Evolutionary conservation across 2,113 vertebrate species (phyloP).

Genomic region (Balaenoptera acutorostrata): DNA sequence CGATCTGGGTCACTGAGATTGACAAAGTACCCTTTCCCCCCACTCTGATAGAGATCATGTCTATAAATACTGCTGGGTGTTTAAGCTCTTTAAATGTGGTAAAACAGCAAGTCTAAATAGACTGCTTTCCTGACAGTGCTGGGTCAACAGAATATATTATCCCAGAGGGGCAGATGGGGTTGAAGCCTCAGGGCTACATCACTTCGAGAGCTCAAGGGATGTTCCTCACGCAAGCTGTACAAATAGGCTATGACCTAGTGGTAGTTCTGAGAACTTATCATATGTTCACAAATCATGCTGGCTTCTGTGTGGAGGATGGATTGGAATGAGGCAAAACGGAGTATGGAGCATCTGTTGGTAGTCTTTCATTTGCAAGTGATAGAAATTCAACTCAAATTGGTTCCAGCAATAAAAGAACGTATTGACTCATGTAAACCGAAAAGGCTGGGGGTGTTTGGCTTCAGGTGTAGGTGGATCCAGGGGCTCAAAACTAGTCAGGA

Average conservation of each 20-base stretch:
- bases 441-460: background rate
- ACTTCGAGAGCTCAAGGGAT: background rate
- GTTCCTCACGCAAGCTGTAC: background rate
- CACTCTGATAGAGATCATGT: background rate
- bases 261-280: background rate
- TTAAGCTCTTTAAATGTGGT: background rate
- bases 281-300: background rate
- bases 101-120: background rate
- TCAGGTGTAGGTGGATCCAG: background rate
- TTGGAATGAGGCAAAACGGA: background rate
- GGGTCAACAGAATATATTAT: background rate
- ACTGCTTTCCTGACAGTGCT: background rate
- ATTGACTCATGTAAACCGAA: background rate
- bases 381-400: background rate
- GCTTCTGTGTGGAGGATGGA: background rate
- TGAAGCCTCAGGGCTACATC: background rate
- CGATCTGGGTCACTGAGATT: background rate
- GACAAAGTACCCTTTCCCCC: background rate
- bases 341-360: background rate
- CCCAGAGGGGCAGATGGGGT: background rate
- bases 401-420: background rate
- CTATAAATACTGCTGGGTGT: constrained; percentile 17
- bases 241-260: background rate
- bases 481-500: background rate
- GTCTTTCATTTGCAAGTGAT: background rate